Conservation (phyloP, 2,888 invertebrate species). For the Epirrhoe alternata region DNA sequence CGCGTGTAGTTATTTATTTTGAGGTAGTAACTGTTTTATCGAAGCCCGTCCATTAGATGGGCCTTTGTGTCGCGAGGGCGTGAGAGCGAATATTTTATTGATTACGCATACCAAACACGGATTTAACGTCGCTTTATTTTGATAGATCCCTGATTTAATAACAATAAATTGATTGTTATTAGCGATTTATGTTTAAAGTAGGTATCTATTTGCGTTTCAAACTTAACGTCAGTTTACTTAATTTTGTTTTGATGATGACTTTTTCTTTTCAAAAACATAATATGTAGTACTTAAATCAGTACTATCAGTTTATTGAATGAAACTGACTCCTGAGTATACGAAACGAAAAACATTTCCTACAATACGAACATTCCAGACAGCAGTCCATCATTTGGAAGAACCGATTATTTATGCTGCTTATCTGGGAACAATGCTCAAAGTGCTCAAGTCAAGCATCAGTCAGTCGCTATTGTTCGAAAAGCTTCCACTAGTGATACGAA, state of each 20-base stretch:
- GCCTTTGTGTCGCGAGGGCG: constrained; percentile 60
- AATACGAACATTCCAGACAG: constrained; percentile 57
- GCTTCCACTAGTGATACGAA: constrained; percentile 40
- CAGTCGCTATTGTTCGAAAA: constrained; percentile 57
- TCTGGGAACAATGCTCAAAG: constrained; percentile 70
- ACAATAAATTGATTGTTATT: constrained; percentile 42
- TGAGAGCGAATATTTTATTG: constrained; percentile 59
- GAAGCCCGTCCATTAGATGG: constrained; percentile 60
- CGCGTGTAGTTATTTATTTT: constrained; percentile 63
- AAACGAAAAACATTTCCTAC: constrained; percentile 58
- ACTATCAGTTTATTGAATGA: background rate
- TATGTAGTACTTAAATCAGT: background rate
- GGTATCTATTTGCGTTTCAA: constrained; percentile 20
- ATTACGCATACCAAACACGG: constrained; percentile 51
- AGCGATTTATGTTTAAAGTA: constrained; percentile 32
- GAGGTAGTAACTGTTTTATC: constrained; percentile 72
- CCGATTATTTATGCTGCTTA: constrained; percentile 74
- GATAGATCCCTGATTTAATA: constrained; percentile 41
- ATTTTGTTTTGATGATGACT: background rate
- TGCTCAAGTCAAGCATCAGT: constrained; percentile 60
- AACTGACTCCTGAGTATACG: background rate
- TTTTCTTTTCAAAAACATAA: background rate
- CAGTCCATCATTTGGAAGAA: constrained; percentile 64
- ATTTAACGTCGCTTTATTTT: constrained; percentile 45
- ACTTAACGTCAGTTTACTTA: background rate